Conservation (phyloP, 1,140 invertebrate species). For the Aricia agestis region DNA sequence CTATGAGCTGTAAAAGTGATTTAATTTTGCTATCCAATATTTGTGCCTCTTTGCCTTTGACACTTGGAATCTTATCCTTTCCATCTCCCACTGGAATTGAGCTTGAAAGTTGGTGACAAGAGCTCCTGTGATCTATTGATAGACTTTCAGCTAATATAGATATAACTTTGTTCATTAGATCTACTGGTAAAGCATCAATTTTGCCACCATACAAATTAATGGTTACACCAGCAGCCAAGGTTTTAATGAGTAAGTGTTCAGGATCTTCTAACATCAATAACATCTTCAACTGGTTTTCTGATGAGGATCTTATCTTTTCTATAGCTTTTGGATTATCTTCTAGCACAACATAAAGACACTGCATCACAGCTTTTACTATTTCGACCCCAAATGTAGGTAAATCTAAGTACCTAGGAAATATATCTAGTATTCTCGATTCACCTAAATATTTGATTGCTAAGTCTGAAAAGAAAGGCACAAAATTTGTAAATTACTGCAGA, state of each 20-base stretch:
- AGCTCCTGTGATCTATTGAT: constrained; percentile 57
- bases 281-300: constrained; percentile 64
- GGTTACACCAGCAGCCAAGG: constrained; percentile 76
- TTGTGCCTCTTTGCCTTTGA: constrained; percentile 54
- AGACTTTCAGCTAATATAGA: constrained; percentile 69
- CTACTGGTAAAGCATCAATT: constrained; percentile 50
- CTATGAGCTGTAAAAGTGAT: constrained; percentile 73
- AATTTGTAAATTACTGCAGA: constrained; percentile 12
- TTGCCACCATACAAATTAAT: constrained; percentile 70
- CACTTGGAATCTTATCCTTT: constrained; percentile 36
- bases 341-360: constrained; percentile 81
- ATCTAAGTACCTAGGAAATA: constrained; percentile 81
- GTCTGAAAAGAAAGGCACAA: constrained; percentile 61
- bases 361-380: constrained; percentile 78
- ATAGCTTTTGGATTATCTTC: constrained; percentile 80
- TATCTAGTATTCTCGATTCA: constrained; percentile 78
- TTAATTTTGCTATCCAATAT: constrained; percentile 65
- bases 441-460: constrained; percentile 81
- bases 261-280: constrained; percentile 68
- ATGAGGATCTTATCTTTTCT: constrained; percentile 66
- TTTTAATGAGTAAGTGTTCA: constrained; percentile 73
- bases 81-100: constrained; percentile 60
- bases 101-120: constrained; percentile 71
- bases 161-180: constrained; percentile 63
- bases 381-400: constrained; percentile 77